Evolutionary conservation across 2,113 vertebrate species (phyloP).

Genomic region (Indicator maculatus): DNA sequence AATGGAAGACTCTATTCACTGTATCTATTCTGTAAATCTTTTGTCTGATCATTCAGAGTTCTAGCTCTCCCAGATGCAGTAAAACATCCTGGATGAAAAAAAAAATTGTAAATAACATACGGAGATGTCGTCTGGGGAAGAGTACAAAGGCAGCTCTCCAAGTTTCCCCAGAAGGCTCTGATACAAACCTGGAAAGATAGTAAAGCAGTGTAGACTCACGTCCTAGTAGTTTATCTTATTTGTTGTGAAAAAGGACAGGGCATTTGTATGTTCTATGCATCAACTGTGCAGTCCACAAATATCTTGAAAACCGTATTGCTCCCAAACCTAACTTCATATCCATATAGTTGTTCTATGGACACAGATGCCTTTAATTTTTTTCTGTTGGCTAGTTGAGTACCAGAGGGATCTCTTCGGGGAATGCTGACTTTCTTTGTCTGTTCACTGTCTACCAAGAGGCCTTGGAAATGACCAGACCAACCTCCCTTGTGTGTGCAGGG

Average conservation of each 20-base stretch:
- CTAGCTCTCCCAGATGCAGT: neutral
- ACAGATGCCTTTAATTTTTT: neutral
- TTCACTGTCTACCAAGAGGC: neutral
- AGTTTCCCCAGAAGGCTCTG: neutral
- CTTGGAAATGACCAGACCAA: neutral
- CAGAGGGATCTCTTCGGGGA: neutral
- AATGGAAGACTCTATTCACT: neutral
- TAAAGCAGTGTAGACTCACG: neutral
- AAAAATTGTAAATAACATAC: neutral
- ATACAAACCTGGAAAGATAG: neutral
- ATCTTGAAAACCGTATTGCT: neutral
- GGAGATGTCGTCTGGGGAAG: neutral
- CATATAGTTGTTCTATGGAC: neutral
- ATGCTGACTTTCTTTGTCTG: neutral
- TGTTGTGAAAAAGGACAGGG: neutral
- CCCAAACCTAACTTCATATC: neutral
- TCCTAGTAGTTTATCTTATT: neutral
- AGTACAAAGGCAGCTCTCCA: neutral
- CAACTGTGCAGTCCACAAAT: neutral
- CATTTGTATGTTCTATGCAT: neutral
- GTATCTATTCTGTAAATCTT: neutral
- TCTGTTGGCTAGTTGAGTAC: neutral
- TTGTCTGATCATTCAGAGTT: neutral
- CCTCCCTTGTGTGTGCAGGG: neutral
- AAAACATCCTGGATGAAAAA: neutral